Conservation (phyloP, 2,113 vertebrate genomes). For the Cheirogaleus medius region DNA sequence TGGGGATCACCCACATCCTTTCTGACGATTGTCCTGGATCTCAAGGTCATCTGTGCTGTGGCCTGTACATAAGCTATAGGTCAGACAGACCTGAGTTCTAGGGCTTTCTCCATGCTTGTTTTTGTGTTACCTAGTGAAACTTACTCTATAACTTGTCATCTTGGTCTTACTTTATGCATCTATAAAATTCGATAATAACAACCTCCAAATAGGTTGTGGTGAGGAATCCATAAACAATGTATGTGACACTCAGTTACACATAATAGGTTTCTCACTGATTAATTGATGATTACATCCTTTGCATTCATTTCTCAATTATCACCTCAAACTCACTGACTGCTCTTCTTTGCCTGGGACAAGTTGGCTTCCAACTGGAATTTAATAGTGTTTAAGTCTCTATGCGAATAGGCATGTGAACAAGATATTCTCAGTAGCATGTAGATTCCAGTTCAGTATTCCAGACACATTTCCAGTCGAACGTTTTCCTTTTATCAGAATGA, state of each 20-base stretch:
- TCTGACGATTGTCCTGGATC: neutral
- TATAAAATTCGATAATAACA: neutral
- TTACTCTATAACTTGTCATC: neutral
- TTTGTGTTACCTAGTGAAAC: neutral
- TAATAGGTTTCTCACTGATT: neutral
- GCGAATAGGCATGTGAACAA: neutral
- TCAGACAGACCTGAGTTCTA: neutral
- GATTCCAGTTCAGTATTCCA: neutral
- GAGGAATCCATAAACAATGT: neutral
- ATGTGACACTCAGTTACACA: neutral
- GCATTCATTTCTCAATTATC: neutral
- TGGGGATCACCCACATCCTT: neutral
- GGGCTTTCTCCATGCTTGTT: neutral
- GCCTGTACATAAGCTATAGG: neutral
- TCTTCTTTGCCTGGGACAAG: neutral
- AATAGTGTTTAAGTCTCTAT: neutral
- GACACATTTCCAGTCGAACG: neutral
- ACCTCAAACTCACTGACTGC: neutral
- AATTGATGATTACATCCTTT: neutral
- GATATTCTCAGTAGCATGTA: conserved; percentile 4
- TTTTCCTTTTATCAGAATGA: neutral
- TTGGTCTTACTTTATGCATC: conserved; percentile 10
- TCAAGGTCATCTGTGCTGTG: neutral
- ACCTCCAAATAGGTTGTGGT: neutral
- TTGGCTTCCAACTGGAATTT: conserved; percentile 6